Percentiles rank a stretch among this genome's conserved stretches.
Conservation (phyloP, 2,113 vertebrate species). For the Charina bottae region DNA sequence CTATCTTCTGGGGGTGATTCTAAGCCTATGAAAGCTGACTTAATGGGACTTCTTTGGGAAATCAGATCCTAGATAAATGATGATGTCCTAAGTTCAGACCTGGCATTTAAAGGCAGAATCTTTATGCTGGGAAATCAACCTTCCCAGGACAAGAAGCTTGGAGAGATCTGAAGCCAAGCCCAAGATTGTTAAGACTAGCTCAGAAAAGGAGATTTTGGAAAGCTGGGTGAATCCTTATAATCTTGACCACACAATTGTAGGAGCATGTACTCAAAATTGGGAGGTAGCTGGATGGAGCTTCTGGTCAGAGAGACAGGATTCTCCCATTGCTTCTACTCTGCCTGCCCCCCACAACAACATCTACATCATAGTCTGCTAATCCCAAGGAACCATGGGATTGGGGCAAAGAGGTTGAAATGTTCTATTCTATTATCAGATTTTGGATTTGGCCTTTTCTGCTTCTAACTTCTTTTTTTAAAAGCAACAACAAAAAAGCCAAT, state of each 20-base stretch:
- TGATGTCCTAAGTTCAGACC: no score
- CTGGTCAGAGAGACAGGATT: not conserved
- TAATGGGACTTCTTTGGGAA: no score
- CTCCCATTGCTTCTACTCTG: not conserved
- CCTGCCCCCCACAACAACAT: not conserved
- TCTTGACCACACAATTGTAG: not conserved
- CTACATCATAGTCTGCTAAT: not conserved
- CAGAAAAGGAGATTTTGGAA: not conserved
- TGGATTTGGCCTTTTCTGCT: not conserved
- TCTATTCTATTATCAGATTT: not conserved
- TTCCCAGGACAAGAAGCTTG: no score
- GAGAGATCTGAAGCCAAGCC: not conserved
- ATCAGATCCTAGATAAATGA: no score
- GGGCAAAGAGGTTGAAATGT: not conserved
- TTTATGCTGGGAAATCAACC: no score
- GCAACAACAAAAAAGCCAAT: not conserved
- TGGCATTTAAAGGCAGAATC: no score
- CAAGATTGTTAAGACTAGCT: not conserved
- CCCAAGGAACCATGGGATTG: not conserved
- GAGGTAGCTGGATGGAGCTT: not conserved
- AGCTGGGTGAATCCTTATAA: not conserved
- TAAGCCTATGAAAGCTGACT: no score
- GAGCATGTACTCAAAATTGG: not conserved
- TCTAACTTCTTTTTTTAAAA: not conserved
- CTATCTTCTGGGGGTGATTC: no score